Percentiles rank a stretch among this genome's conserved stretches.
phyloP scores from a whole-genome alignment of 37 sponge, comb jelly and placozoan species.

The Dysidea cf. avara region DNA sequence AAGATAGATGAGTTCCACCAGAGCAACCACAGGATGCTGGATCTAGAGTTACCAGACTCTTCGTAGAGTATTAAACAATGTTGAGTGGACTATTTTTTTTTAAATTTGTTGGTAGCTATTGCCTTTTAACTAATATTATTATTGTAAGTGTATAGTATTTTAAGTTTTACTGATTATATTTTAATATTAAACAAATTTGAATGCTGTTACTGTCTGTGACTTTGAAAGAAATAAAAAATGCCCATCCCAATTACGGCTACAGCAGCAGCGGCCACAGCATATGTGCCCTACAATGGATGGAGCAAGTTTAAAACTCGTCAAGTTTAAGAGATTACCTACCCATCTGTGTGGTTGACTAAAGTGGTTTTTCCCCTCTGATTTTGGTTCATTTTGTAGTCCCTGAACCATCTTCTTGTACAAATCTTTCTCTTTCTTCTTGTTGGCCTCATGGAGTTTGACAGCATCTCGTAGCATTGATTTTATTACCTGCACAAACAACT shows the following conservation, averaged over 20 bases:
- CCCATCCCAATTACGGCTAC: slow-evolving; percentile 33
- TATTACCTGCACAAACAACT: neutral
- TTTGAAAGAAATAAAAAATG: slow-evolving; percentile 25
- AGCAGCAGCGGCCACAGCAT: slow-evolving; percentile 17
- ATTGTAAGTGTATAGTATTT: too few species aligned
- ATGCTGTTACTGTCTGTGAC: neutral
- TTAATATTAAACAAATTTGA: too few species aligned
- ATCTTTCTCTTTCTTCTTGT: slow-evolving; percentile 23
- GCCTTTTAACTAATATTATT: too few species aligned
- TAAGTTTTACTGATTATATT: too few species aligned
- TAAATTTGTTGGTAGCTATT: too few species aligned
- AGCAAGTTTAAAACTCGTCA: too few species aligned
- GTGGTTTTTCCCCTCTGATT: neutral
- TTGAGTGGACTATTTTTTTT: too few species aligned
- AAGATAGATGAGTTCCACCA: slow-evolving; percentile 41
- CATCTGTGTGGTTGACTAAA: too few species aligned
- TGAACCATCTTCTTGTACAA: slow-evolving; percentile 39
- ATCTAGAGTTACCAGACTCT: neutral
- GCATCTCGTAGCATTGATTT: slow-evolving; percentile 1
- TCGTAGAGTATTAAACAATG: too few species aligned
- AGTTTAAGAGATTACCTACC: too few species aligned
- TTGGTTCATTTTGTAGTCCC: slow-evolving; percentile 8
- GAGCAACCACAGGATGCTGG: neutral
- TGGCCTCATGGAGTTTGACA: neutral
- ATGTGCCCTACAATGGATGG: too few species aligned